Evolutionary conservation across 64 coral and sea anemone species (phyloP), one percentile per base, ranked within the genome.

Genomic region (Montipora foliosa): DNA sequence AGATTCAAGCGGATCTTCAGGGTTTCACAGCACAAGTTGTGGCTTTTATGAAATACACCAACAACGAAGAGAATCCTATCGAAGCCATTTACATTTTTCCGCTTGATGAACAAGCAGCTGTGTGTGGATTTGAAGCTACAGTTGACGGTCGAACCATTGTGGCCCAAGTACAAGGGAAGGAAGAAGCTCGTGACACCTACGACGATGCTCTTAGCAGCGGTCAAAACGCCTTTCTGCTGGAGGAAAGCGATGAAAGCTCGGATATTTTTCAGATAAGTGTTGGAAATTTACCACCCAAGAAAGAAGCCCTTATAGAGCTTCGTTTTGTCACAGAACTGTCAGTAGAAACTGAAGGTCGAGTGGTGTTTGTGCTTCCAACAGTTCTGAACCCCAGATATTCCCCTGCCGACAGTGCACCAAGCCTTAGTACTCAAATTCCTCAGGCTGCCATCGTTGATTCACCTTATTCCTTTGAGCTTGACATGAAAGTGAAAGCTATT

Each of bases 241-340:
- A 98, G 80, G 94, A 98, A 80, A 95, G 93, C 69, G 90, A 93
- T 51, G 92, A 94, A 82, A 94, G 92, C 6, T 97, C 95, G 13
- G 94, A 98, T 58, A 91, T 98, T 85, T 98, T 98, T 59, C 94
- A 76, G 51, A 90, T 98, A 10, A 93, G 82, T 45, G 94, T 96
- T 15, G 97, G 94, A 45, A 94, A 98, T 52, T 90, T 98, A 0
- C 91, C 94, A 7, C 94, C 97, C 5, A 83, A 22, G 88, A 87
- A 51, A 70, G 55, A 71, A 84, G 88, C 59, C 24, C 45, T 74
- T 92, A 82, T 89, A 61, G 92, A 62, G 57, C 89, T 94, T 10
- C 73, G 51, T 60, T 94, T 87, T 49, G 75, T 52, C 49, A 67
- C 14, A 90, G 81, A 52, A 19, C 87, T 75, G 47, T 72, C 74